These are phyloP conservation scores for Seira musarum DNA, from an alignment of 2,888 invertebrate genomes.

Conservation along the genomic window DNA sequence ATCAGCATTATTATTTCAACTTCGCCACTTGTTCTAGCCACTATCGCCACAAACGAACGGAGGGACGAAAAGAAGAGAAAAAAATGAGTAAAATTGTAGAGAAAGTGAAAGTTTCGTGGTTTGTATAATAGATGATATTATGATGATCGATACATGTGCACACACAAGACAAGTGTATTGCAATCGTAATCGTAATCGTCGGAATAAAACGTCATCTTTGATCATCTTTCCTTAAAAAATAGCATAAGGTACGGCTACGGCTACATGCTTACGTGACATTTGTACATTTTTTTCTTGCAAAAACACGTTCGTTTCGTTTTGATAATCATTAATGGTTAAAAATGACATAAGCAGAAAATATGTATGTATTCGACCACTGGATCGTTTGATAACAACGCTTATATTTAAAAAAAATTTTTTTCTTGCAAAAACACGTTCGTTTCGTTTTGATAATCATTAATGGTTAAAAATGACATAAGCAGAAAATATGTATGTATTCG, in stretches of 20 bases:
- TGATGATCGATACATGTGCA: constrained; percentile 16
- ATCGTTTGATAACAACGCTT: constrained; percentile 9
- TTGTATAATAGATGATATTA: background rate
- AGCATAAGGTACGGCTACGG: constrained; percentile 7
- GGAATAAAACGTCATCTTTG: constrained; percentile 9
- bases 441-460: constrained; percentile 7
- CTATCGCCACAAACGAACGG: constrained; percentile 28
- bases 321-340: constrained; percentile 13
- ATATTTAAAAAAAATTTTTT: constrained; percentile 1
- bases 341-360: constrained; percentile 16
- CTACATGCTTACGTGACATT: background rate
- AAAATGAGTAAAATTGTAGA: constrained; percentile 50
- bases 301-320: background rate
- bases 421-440: background rate
- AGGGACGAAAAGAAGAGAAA: no score
- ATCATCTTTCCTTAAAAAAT: constrained; percentile 35
- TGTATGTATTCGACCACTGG: background rate
- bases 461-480: constrained; percentile 18
- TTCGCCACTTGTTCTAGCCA: constrained; percentile 32
- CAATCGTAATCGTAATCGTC: constrained; percentile 33
- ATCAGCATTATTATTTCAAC: constrained; percentile 29
- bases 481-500: background rate
- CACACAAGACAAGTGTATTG: no score
- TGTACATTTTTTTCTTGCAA: background rate
- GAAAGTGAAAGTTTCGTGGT: constrained; percentile 54